Evolutionary conservation across 2,797 vertebrate species (phyloP).

Genomic region (Streptopelia turtur): DNA sequence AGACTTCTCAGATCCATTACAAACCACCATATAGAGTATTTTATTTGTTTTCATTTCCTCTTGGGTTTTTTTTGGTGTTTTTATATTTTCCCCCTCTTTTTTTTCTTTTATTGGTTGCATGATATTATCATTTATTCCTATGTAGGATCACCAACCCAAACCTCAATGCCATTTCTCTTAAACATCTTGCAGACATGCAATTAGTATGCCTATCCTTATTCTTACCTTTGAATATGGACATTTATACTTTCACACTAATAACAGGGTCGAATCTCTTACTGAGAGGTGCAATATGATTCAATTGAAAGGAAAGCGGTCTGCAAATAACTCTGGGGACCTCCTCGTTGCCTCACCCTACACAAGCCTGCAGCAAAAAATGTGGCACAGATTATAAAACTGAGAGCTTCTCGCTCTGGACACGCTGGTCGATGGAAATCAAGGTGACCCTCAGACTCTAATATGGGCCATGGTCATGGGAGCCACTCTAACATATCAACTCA

Average conservation of each 20-base stretch:
- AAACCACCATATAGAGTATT: neutral
- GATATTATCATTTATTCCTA: neutral
- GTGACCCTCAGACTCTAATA: neutral
- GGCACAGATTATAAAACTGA: neutral
- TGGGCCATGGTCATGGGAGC: neutral
- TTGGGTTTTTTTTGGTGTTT: neutral
- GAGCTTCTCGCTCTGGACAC: neutral
- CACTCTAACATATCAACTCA: neutral
- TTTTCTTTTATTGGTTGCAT: neutral
- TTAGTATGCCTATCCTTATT: neutral
- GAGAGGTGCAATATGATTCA: neutral
- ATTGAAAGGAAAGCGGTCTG: neutral
- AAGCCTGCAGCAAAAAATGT: neutral
- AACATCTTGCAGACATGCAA: neutral
- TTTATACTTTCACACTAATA: neutral
- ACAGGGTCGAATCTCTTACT: neutral
- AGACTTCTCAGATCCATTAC: constrained; percentile 53
- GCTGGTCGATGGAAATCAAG: neutral
- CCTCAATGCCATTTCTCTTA: neutral
- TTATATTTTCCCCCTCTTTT: no score
- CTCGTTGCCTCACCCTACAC: neutral
- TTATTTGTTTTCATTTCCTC: constrained; percentile 6
- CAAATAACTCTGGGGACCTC: neutral
- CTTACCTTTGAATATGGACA: neutral
- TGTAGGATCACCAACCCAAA: neutral